A percentile compares a stretch with the other conserved stretches of the same genome.
Conservation (phyloP, 2,888 invertebrate species). For the Athripsodes cinereus region DNA sequence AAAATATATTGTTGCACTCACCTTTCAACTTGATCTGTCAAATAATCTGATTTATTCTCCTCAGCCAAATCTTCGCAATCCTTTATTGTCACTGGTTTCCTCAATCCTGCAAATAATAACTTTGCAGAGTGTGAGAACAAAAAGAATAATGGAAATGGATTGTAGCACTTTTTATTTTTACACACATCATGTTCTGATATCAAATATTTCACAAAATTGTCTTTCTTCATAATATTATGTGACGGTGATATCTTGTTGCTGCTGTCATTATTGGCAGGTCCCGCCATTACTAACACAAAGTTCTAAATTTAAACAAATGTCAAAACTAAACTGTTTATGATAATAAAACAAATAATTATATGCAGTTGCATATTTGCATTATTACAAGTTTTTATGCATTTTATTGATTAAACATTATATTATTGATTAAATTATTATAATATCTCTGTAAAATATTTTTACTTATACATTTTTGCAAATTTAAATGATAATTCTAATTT, state of each 20-base stretch:
- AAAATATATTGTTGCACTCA: no score
- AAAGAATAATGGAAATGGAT: not conserved
- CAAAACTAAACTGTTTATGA: not conserved
- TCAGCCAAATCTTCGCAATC: slow-evolving; percentile 8
- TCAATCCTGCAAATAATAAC: slow-evolving; percentile 1
- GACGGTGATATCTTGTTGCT: no score
- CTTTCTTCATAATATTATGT: no score
- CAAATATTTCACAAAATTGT: not conserved
- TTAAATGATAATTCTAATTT: no score
- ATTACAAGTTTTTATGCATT: no score
- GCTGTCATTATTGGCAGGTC: not conserved
- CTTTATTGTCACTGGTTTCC: slow-evolving; percentile 1
- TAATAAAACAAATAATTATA: no score
- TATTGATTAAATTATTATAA: no score
- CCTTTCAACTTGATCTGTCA: slow-evolving; percentile 12
- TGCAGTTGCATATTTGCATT: no score
- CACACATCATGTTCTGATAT: not conserved
- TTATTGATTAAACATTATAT: no score
- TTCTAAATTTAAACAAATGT: not conserved
- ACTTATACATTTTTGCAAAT: no score
- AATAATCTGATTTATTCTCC: slow-evolving; percentile 6
- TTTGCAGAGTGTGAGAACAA: not conserved
- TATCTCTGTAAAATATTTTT: no score
- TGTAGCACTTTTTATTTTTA: not conserved
- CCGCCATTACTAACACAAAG: not conserved